Conservation (phyloP, 2,888 invertebrate species). For the Pachycephus smyrnensis region DNA sequence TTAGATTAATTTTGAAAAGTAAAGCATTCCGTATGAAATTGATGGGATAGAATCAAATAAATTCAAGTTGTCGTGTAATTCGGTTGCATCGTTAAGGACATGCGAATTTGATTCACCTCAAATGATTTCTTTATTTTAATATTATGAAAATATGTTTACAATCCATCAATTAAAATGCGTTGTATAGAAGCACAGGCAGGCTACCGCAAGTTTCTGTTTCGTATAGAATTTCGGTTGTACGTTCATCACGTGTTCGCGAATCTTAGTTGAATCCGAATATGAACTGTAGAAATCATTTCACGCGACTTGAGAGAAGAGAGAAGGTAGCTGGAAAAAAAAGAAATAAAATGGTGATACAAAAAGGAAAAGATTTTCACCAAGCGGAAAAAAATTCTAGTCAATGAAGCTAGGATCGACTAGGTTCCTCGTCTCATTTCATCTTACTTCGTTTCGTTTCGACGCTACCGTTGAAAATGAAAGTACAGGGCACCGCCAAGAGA, state of each 20-base stretch:
- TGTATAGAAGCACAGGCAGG: no score
- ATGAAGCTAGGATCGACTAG: neutral
- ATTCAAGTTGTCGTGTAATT: neutral
- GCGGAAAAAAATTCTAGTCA: neutral
- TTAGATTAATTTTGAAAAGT: neutral
- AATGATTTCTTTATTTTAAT: neutral
- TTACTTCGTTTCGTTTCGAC: neutral
- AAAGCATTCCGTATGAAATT: neutral
- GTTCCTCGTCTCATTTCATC: neutral
- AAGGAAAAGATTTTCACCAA: neutral
- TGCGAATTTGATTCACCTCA: neutral
- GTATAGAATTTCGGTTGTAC: neutral
- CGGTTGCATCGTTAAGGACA: neutral
- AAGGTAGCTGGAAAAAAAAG: neutral
- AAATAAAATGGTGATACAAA: neutral
- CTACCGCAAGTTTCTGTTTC: neutral
- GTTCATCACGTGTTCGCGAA: neutral
- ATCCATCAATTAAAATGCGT: neutral
- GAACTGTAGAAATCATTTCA: neutral
- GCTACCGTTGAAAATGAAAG: conserved; percentile 14
- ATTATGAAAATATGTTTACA: neutral
- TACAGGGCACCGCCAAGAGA: conserved; percentile 13
- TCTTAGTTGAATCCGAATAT: neutral
- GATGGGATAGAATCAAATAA: neutral
- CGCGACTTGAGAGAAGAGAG: neutral